Conservation (phyloP, 2,888 invertebrate species). For the Noctua janthina region DNA sequence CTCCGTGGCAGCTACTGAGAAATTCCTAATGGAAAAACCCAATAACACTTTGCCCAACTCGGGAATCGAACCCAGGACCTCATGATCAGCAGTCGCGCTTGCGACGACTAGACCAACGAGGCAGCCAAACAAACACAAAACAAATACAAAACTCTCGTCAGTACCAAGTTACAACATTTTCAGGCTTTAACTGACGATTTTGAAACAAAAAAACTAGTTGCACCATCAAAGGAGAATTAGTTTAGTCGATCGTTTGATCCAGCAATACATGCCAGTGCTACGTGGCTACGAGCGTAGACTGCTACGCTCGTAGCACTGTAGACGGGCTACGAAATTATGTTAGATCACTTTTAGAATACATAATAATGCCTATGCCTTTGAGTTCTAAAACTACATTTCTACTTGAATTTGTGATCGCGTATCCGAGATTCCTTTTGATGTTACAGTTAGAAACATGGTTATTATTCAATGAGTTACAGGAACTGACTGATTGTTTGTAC, state of each 20-base stretch:
- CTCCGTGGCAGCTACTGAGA: no score
- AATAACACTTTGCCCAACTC: no score
- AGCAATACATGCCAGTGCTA: constrained; percentile 37
- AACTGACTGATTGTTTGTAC: constrained; percentile 11
- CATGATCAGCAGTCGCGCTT: no score
- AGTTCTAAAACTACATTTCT: constrained; percentile 47
- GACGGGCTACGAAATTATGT: constrained; percentile 48
- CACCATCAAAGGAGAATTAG: constrained; percentile 21
- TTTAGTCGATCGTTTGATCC: constrained; percentile 43
- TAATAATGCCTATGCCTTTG: constrained; percentile 46
- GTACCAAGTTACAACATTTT: neutral
- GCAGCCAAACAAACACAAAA: neutral
- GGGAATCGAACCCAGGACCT: no score
- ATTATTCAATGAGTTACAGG: constrained; percentile 26
- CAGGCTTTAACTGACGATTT: neutral
- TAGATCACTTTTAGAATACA: constrained; percentile 56
- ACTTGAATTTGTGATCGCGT: constrained; percentile 39
- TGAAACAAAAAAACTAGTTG: constrained; percentile 7
- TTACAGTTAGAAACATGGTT: constrained; percentile 6
- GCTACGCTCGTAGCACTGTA: constrained; percentile 51
- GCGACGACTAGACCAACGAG: no score
- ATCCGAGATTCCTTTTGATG: constrained; percentile 44
- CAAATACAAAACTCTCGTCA: neutral
- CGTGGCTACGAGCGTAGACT: constrained; percentile 54
- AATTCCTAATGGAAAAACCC: no score